Percentiles rank a stretch among this genome's conserved stretches.
phyloP scores from a whole-genome alignment of 2,888 invertebrate species.

The Thelaira solivaga region DNA sequence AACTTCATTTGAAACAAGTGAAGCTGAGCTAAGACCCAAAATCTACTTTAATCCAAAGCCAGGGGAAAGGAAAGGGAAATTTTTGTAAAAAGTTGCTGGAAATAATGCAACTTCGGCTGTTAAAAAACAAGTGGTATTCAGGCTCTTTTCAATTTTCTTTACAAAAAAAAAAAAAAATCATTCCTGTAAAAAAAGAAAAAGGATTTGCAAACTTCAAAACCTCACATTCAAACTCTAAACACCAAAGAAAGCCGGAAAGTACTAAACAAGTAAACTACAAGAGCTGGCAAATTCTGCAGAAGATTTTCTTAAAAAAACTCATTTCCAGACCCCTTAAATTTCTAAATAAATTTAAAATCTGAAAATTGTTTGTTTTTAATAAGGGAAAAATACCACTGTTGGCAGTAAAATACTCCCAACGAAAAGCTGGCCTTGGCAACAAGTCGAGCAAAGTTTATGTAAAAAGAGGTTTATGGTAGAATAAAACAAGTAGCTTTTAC shows the following conservation, averaged over 20 bases:
- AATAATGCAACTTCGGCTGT: conserved; percentile 38
- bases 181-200: not conserved
- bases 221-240: no score
- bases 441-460: no score
- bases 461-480: no score
- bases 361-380: not conserved
- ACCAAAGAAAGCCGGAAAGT: conserved; percentile 26
- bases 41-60: not conserved
- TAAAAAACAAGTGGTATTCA: not conserved
- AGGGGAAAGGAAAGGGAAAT: no score
- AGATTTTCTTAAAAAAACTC: not conserved
- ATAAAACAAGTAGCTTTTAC: no score
- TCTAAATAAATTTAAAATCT: not conserved
- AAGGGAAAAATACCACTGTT: no score
- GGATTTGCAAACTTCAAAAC: not conserved
- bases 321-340: not conserved
- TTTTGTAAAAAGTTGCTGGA: conserved; percentile 58
- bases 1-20: not conserved
- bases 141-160: no score
- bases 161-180: conserved; percentile 7
- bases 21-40: not conserved
- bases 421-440: no score
- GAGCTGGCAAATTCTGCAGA: no score
- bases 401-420: no score
- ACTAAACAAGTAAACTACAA: not conserved